Evolutionary conservation across 2,888 invertebrate species (phyloP), one percentile per base, ranked within the genome.

Genomic region (Lottia gigantea): DNA sequence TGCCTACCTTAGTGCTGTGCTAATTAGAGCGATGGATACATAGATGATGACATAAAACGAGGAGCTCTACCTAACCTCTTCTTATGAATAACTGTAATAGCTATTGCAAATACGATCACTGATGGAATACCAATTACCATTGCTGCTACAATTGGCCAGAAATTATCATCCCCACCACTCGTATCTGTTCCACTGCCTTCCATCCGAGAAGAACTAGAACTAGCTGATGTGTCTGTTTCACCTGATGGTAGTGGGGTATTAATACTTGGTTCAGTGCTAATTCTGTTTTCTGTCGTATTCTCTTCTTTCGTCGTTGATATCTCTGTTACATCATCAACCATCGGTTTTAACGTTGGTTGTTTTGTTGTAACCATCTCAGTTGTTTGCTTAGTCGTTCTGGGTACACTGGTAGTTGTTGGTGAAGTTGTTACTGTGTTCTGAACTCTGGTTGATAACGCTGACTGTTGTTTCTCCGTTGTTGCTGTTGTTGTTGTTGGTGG

Each of bases 111-210:
- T 26, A 79, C 79, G 46, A 79, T 76, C 46, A 79, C 71, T 12
- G 78, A 73, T 1, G 79, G 79, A 23, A 79, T 75, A n/a, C 78
- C 79, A 31, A 79, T 75, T 23, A 78, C 78, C 47, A 79, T 68
- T 12, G 75, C 77, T 26, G 76, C 73, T 2, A 79, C 76, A 14
- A 77, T 71, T 8, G 79, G 79, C 79, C 78, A 78, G 62, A 79
- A 72, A n/a, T 62, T 64, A 45, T 66, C 66, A 40, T 40, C 40
- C 7, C 40, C 40, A 40, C 40, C 40, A 45, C 70, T 67, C 7
- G 61, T 46, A n/a, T 46, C 69, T 19, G 64, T 23, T 19, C 61
- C 64, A 3, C 62, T 46, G 14, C 23, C 16, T 47, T 26, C 66
- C 23, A 46, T 47, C 19, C 26, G 23, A 46, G 45, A 31, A 7